Percentiles rank a stretch among this genome's conserved stretches.
These are phyloP conservation scores for Gorilla gorilla DNA, from an alignment of 2,113 vertebrate genomes.

Conservation along the genomic window DNA sequence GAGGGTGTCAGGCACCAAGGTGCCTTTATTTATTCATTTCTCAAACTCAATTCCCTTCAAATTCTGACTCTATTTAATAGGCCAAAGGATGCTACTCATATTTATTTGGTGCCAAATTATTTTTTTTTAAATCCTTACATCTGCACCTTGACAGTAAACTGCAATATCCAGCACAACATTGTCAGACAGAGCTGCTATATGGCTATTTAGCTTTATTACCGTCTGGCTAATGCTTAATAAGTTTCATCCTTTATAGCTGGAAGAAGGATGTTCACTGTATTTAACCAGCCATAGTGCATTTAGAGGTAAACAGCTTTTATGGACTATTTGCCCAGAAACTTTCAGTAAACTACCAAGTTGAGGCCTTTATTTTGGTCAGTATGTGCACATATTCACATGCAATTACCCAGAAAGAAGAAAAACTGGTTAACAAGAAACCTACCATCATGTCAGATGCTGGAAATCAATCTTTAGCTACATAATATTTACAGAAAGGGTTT, in stretches of 20 bases:
- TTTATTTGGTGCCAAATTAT: not conserved
- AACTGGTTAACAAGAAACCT: not conserved
- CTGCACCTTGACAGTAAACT: not conserved
- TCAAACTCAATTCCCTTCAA: not conserved
- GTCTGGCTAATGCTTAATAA: not conserved
- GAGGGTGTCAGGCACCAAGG: not conserved
- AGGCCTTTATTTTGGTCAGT: conserved; percentile 52
- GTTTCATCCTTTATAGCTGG: not conserved
- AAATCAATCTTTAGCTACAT: not conserved
- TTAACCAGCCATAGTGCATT: not conserved
- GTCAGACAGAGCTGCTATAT: not conserved
- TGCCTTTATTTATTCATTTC: not conserved
- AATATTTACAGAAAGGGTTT: not conserved
- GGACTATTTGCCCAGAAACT: conserved; percentile 42
- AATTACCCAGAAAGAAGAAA: conserved; percentile 38
- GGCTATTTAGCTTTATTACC: not conserved
- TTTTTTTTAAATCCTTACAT: not conserved
- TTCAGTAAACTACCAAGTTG: not conserved
- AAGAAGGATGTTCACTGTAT: not conserved
- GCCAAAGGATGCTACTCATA: not conserved
- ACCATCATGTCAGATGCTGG: not conserved
- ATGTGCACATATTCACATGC: not conserved
- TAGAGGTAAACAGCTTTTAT: conserved; percentile 48
- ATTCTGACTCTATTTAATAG: not conserved
- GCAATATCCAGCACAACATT: not conserved